Evolutionary conservation across 2,113 vertebrate species (phyloP).

Genomic region (Oncorhynchus gorbuscha): DNA sequence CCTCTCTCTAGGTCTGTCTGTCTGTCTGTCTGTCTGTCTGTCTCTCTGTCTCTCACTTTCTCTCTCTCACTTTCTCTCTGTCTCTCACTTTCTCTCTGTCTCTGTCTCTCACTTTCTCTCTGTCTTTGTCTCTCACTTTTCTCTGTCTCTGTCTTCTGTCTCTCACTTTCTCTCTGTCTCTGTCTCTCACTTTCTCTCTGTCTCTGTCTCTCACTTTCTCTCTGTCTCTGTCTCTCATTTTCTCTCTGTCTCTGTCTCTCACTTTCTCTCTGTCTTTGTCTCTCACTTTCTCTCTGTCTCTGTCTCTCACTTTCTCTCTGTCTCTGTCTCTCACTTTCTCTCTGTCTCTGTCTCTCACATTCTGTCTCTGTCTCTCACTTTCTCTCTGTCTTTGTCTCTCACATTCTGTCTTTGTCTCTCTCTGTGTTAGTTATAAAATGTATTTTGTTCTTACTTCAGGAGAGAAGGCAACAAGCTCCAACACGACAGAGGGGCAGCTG

Average conservation of each 20-base stretch:
- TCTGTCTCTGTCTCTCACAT: too few species aligned
- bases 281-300: neutral
- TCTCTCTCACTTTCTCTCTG: too few species aligned
- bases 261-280: neutral
- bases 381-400: neutral
- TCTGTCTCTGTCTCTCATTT: neutral
- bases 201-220: neutral
- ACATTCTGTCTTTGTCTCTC: neutral
- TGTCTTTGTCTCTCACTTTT: too few species aligned
- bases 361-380: too few species aligned
- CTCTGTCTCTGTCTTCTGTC: too few species aligned
- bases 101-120: too few species aligned
- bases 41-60: too few species aligned
- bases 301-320: neutral
- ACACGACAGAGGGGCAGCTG: slow-evolving; percentile 4
- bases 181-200: neutral
- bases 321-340: neutral
- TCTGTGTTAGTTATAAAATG: neutral
- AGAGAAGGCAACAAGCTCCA: neutral
- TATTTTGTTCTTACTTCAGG: neutral
- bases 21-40: too few species aligned
- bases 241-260: neutral
- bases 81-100: too few species aligned
- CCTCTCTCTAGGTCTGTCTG: too few species aligned
- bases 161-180: too few species aligned